phyloP scores from a whole-genome alignment of 2,113 vertebrate genomes.

The Prietella phreatophila region DNA sequence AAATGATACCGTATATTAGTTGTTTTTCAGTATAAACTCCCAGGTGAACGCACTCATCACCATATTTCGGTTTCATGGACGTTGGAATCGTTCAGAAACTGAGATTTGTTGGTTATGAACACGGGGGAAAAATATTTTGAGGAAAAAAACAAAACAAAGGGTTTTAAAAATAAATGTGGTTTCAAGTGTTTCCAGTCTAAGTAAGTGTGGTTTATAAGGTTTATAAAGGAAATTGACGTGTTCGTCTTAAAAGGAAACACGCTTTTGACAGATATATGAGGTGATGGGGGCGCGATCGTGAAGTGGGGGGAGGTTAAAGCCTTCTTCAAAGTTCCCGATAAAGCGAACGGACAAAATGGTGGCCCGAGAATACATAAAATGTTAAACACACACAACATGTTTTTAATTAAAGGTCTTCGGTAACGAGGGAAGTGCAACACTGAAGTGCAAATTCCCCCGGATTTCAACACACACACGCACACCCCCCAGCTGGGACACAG shows the following conservation, averaged over 20 bases:
- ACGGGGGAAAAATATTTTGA: neutral
- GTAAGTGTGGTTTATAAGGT: neutral
- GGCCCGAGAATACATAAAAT: neutral
- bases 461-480: constrained; percentile 9
- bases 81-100: neutral
- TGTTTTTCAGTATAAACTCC: neutral
- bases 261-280: neutral
- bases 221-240: neutral
- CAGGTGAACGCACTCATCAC: neutral
- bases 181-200: constrained; percentile 6
- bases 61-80: neutral
- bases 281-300: neutral
- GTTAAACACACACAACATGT: neutral
- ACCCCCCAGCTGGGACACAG: constrained; percentile 47
- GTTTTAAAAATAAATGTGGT: neutral
- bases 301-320: neutral
- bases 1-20: too few relatives aligned
- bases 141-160: neutral
- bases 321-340: neutral
- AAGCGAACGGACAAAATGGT: neutral
- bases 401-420: neutral
- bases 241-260: neutral
- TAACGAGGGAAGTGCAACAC: neutral
- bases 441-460: neutral
- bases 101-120: neutral